These are phyloP conservation scores for Holothuria scabra DNA, from an alignment of 53 echinoderm and acorn worm genomes.

Conservation along the genomic window DNA sequence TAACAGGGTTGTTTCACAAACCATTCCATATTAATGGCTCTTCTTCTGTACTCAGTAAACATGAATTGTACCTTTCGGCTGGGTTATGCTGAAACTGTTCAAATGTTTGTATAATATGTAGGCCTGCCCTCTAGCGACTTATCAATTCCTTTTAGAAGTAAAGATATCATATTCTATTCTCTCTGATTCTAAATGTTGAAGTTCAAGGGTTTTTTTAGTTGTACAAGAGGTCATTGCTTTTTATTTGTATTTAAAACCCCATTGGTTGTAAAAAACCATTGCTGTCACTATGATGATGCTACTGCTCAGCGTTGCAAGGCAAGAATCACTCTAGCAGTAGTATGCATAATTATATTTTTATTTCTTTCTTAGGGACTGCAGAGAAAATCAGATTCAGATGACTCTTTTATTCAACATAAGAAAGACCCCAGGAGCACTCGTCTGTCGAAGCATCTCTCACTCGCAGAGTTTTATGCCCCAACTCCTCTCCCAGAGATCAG, in stretches of 20 bases:
- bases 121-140: no score
- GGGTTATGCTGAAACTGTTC: no score
- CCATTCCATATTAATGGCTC: no score
- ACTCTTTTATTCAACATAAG: conserved; percentile 19
- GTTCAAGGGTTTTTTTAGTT: neutral
- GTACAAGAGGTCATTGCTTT: conserved; percentile 30
- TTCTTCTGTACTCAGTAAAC: no score
- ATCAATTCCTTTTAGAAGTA: no score
- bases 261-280: no score
- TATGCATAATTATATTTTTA: conserved; percentile 32
- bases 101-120: no score
- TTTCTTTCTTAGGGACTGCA: conserved; percentile 23
- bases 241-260: neutral
- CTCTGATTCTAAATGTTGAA: conserved; percentile 23
- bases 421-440: conserved; percentile 32
- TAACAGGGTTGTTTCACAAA: no score
- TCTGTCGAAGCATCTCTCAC: conserved; percentile 16
- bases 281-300: no score
- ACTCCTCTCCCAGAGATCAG: conserved; percentile 75
- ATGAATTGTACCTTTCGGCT: no score
- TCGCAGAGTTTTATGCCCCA: conserved; percentile 93
- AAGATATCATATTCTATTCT: no score
- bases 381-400: conserved; percentile 29
- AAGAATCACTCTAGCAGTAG: conserved; percentile 2
- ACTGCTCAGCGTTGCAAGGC: no score